Conservation (phyloP, 2,888 invertebrate species). For the Torymus tubicola region DNA sequence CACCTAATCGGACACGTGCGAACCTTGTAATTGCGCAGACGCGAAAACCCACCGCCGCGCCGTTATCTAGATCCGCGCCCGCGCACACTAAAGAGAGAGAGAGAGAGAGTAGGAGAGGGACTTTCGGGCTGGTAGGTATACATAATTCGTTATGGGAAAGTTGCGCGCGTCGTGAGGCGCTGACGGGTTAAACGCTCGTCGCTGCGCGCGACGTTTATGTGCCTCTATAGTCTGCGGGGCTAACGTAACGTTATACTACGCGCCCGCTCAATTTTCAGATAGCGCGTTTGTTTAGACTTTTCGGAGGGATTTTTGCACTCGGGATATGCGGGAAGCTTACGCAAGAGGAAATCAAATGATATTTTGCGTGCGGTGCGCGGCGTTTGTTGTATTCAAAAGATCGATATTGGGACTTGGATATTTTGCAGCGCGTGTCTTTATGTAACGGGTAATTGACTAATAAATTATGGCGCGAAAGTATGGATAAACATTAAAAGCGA, state of each 20-base stretch:
- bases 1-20: conserved; percentile 39
- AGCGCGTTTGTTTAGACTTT: conserved; percentile 3
- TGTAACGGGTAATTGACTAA: conserved; percentile 36
- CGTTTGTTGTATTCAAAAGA: not conserved
- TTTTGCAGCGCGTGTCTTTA: conserved; percentile 4
- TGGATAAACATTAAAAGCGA: not conserved
- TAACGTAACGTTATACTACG: not conserved
- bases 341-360: conserved; percentile 19
- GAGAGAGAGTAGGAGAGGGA: not conserved
- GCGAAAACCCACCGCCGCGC: conserved; percentile 30
- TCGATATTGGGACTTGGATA: not conserved
- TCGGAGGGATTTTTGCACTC: too few relatives aligned
- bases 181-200: not conserved
- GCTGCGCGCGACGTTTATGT: conserved; percentile 7
- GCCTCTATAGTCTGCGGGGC: conserved; percentile 1
- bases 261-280: conserved; percentile 37
- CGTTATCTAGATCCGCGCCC: conserved; percentile 43
- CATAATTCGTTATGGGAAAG: conserved; percentile 49
- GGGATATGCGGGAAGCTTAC: not conserved
- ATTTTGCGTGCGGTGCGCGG: not conserved
- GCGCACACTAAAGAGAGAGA: not conserved
- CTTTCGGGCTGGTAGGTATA: conserved; percentile 25
- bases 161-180: conserved; percentile 2
- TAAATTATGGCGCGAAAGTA: conserved; percentile 28
- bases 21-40: conserved; percentile 44